Conservation (phyloP, 2,888 invertebrate genomes). For the Oscheius myriophilus region DNA sequence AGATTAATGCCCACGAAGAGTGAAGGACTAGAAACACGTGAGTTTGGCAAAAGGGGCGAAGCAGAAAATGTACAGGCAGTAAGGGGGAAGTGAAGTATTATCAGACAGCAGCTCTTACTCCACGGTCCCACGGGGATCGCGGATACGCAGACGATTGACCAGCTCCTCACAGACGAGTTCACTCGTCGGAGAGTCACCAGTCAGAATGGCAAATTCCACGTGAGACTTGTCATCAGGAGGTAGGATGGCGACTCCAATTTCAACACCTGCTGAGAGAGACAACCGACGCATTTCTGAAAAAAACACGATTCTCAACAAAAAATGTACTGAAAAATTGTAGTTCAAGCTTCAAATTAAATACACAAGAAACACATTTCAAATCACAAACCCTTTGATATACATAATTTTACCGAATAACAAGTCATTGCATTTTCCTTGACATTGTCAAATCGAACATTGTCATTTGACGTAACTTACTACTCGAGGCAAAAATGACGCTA, state of each 20-base stretch:
- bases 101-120: conserved; percentile 15
- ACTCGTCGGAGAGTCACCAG: conserved; percentile 46
- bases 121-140: conserved; percentile 40
- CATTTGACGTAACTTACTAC: too few relatives aligned
- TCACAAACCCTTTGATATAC: too few relatives aligned
- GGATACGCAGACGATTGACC: conserved; percentile 41
- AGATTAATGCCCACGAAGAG: conserved; percentile 19
- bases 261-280: conserved; percentile 50
- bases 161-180: conserved; percentile 50
- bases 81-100: background rate
- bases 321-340: background rate
- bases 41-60: conserved; percentile 8
- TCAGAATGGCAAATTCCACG: conserved; percentile 49
- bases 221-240: conserved; percentile 54
- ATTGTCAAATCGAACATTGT: too few relatives aligned
- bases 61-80: conserved; percentile 20
- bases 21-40: conserved; percentile 29
- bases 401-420: too few relatives aligned
- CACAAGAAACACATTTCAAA: too few relatives aligned
- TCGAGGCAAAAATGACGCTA: too few relatives aligned
- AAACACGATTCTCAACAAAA: conserved; percentile 1
- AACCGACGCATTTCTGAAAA: conserved; percentile 47
- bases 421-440: too few relatives aligned
- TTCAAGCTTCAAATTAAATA: too few relatives aligned
- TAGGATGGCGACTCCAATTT: conserved; percentile 52